A percentile compares a stretch with the other conserved stretches of the same genome.
Conservation (phyloP, 2,888 invertebrate genomes). For the Maniola hyperantus region DNA sequence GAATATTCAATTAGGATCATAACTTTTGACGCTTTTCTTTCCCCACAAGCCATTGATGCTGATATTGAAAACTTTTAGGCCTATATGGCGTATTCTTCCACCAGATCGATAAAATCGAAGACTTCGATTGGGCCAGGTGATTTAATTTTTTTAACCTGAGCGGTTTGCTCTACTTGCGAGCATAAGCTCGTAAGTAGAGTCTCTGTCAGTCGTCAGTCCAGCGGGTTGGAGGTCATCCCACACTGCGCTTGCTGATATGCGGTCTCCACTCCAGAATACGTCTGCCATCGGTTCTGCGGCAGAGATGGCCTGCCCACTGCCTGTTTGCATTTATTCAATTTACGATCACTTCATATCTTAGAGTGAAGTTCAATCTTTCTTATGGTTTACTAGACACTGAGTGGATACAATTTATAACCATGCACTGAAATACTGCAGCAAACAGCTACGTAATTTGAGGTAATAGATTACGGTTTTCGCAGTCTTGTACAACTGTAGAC, state of each 20-base stretch:
- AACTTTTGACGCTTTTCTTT: no score
- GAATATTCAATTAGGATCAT: conserved; percentile 16
- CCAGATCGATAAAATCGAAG: neutral
- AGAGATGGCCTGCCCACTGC: no score
- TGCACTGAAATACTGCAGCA: neutral
- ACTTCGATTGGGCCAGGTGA: no score
- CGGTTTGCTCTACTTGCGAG: no score
- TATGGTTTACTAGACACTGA: neutral
- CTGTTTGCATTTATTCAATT: neutral
- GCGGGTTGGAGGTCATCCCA: no score
- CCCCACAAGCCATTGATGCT: neutral
- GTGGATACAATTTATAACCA: neutral
- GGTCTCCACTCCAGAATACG: no score
- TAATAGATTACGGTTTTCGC: conserved; percentile 16
- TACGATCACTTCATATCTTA: neutral
- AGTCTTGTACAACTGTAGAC: conserved; percentile 12
- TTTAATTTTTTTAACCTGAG: no score
- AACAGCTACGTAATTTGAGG: neutral
- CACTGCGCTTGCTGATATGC: no score
- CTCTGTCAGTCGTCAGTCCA: no score
- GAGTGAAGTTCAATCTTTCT: neutral
- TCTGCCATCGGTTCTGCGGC: no score
- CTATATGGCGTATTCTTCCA: neutral
- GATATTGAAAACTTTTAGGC: neutral
- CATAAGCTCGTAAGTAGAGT: no score